Base-by-base conservation (phyloP, 2,888 invertebrate genomes). In the Tetropium fuscum region DNA sequence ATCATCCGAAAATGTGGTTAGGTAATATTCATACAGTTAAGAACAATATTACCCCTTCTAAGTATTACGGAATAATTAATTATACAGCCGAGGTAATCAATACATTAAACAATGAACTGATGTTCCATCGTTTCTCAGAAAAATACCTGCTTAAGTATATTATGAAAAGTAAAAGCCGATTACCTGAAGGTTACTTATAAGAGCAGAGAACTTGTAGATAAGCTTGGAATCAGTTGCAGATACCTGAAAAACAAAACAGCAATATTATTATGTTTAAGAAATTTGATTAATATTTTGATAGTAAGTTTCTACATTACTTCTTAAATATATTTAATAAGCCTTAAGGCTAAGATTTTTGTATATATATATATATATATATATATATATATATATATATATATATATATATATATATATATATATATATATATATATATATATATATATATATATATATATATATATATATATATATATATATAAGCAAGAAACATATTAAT, bases 91-190 rank as follows among this genome's bases (percentile, higher is more conserved):
- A 51, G 63, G 62, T 65, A 66, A 65, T 59, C 64, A 64, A 36
- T 41, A 62, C 69, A 64, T 69, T 67, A 69, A 68, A 64, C 63
- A 67, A 67, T 69, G 64, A 64, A 71, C 69, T 66, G 69, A 62
- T 58, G 67, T 68, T 65, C 64, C 68, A 68, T 71, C 69, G 66
- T 69, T 67, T 65, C 51, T 54, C 47, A 49, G 60, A 64, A 67
- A 64, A 69, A 67, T 64, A 57, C 56, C 60, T 56, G 49, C 55
- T 65, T 63, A 56, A 60, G 66, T 64, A 57, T 55, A 64, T 65
- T 64, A 66, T 66, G 60, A 62, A 67, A 64, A 49, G 63, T 57
- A 54, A 68, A 68, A 69, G 66, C 69, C 51, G 69, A 65, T 69
- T 69, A 69, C 66, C 66, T 67, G 59, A 47, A 30, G 47, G 43